phyloP scores from a whole-genome alignment of 92 coral and sea anemone genomes.

The Epizoanthus rinbou region DNA sequence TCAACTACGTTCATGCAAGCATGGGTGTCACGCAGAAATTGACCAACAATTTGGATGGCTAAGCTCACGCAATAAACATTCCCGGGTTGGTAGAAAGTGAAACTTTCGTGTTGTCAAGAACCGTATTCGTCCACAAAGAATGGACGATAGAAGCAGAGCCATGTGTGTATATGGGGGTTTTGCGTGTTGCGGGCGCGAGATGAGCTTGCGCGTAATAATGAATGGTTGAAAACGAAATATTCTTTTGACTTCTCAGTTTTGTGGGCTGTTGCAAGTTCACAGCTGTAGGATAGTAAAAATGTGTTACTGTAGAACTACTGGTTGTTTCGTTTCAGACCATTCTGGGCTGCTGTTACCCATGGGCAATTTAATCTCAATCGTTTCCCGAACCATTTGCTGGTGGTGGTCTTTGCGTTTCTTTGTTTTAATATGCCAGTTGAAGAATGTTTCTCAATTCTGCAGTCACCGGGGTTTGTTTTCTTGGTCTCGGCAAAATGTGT shows the following conservation, averaged over 20 bases:
- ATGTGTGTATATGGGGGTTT: background rate
- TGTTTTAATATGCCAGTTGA: background rate
- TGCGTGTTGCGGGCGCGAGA: slow-evolving; percentile 29
- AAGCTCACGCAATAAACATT: slow-evolving; percentile 70
- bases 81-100: slow-evolving; percentile 22
- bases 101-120: background rate
- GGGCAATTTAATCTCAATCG: slow-evolving; percentile 23
- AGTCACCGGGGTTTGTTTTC: slow-evolving; percentile 33
- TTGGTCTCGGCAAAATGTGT: slow-evolving; percentile 4
- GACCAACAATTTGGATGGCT: slow-evolving; percentile 61
- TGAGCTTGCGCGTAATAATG: slow-evolving; percentile 28
- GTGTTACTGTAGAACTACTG: background rate
- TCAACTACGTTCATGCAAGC: slow-evolving; percentile 57
- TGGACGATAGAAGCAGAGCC: background rate
- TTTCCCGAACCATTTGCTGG: background rate
- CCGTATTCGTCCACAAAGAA: background rate
- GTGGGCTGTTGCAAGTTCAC: background rate
- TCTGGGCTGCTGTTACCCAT: slow-evolving; percentile 20
- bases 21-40: slow-evolving; percentile 68
- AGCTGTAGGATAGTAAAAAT: slow-evolving; percentile 3
- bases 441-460: slow-evolving; percentile 3
- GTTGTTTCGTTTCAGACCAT: slow-evolving; percentile 9
- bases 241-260: slow-evolving; percentile 1
- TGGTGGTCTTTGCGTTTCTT: background rate
- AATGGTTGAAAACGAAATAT: slow-evolving; percentile 29